Conservation (phyloP, 2,797 vertebrate species). For the Streptopelia turtur region DNA sequence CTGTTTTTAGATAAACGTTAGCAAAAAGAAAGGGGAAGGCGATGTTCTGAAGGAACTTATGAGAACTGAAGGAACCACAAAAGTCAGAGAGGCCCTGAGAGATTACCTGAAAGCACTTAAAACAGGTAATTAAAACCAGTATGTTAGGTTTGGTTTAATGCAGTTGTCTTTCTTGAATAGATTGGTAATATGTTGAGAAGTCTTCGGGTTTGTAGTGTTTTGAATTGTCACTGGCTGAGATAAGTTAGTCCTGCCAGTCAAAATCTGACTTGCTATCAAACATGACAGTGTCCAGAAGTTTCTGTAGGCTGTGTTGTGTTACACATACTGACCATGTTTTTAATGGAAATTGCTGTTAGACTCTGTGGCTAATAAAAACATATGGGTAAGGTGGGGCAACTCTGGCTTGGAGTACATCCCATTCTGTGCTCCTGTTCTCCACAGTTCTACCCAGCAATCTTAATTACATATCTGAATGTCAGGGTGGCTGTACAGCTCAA, state of each 20-base stretch:
- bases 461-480: rapidly evolving
- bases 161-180: background rate
- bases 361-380: background rate
- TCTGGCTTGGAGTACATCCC: background rate
- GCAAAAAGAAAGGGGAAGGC: conserved; percentile 77
- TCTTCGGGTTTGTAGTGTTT: background rate
- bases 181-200: rapidly evolving
- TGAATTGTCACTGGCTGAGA: background rate
- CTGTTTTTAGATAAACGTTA: conserved; percentile 72
- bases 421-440: background rate
- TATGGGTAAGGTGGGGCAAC: rapidly evolving
- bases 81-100: conserved; percentile 75
- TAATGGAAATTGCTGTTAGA: background rate
- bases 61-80: conserved; percentile 70
- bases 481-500: background rate
- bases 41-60: conserved; percentile 75
- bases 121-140: conserved; percentile 44
- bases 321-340: background rate
- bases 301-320: background rate
- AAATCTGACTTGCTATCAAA: background rate
- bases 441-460: background rate
- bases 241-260: background rate
- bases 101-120: conserved; percentile 77
- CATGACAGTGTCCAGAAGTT: rapidly evolving
- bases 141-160: rapidly evolving